A percentile compares a stretch with the other conserved stretches of the same genome.
Conservation (phyloP, 2,888 invertebrate species). For the Malthinus flaveolus region DNA sequence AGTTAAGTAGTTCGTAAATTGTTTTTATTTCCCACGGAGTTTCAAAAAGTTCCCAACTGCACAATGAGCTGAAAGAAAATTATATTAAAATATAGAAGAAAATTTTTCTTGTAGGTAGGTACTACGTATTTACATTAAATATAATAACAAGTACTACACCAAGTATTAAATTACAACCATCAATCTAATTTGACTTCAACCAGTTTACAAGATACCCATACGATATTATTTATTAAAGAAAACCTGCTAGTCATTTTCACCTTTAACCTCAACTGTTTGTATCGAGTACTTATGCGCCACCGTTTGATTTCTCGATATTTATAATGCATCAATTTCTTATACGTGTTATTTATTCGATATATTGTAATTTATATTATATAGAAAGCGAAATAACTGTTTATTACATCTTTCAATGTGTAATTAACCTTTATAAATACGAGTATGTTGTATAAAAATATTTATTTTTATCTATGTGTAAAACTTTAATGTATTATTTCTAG, state of each 20-base stretch:
- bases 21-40: too few relatives aligned
- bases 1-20: too few relatives aligned
- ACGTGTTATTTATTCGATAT: background rate
- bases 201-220: slow-evolving; percentile 10
- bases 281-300: slow-evolving; percentile 19
- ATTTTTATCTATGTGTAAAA: too few relatives aligned
- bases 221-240: slow-evolving; percentile 4
- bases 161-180: slow-evolving; percentile 11
- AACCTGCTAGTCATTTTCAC: slow-evolving; percentile 30
- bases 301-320: slow-evolving; percentile 14
- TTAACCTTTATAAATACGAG: slow-evolving; percentile 1
- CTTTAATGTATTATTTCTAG: too few relatives aligned
- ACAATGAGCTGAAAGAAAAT: too few relatives aligned
- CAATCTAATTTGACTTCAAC: slow-evolving; percentile 10
- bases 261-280: slow-evolving; percentile 23
- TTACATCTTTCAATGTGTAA: slow-evolving; percentile 1
- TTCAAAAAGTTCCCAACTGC: too few relatives aligned
- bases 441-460: too few relatives aligned
- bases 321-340: slow-evolving; percentile 9
- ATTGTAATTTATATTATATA: background rate
- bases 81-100: too few relatives aligned
- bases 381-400: background rate
- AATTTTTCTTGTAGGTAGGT: too few relatives aligned
- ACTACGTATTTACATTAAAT: too few relatives aligned
- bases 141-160: background rate